A percentile compares a stretch with the other conserved stretches of the same genome.
phyloP scores from a whole-genome alignment of 1,140 invertebrate species.

The Bicyclus anynana region DNA sequence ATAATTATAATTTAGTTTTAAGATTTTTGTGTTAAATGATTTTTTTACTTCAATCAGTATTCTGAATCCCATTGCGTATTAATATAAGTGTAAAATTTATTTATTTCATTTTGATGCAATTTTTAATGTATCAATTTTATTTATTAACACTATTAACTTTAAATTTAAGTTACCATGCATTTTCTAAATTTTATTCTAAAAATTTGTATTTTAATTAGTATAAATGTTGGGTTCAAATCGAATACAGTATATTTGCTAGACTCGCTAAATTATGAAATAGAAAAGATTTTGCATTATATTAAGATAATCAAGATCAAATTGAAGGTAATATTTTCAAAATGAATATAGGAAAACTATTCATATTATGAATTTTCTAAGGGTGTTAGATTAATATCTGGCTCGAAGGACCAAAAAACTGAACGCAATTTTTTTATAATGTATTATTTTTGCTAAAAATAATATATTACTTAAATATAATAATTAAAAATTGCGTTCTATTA shows the following conservation, averaged over 20 bases:
- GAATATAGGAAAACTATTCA: too few species aligned
- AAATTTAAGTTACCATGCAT: slow-evolving; percentile 27
- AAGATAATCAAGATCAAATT: neutral
- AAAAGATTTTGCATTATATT: too few species aligned
- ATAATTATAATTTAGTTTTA: neutral
- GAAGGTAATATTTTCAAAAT: too few species aligned
- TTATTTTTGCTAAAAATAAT: neutral
- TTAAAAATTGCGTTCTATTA: neutral
- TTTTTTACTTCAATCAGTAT: neutral
- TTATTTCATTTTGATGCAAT: neutral
- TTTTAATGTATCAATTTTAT: neutral
- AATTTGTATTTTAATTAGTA: neutral
- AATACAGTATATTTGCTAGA: neutral
- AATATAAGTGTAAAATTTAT: neutral
- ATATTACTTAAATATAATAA: neutral
- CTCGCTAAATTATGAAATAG: too few species aligned
- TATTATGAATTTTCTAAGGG: too few species aligned
- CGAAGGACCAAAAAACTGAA: too few species aligned
- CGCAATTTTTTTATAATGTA: neutral
- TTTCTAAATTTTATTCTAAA: slow-evolving; percentile 9
- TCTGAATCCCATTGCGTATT: neutral
- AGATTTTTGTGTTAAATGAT: neutral
- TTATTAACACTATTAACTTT: neutral
- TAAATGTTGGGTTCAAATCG: neutral
- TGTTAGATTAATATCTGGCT: too few species aligned